phyloP scores from a whole-genome alignment of 2,888 invertebrate species.

The Acanthosoma haemorrhoidale region DNA sequence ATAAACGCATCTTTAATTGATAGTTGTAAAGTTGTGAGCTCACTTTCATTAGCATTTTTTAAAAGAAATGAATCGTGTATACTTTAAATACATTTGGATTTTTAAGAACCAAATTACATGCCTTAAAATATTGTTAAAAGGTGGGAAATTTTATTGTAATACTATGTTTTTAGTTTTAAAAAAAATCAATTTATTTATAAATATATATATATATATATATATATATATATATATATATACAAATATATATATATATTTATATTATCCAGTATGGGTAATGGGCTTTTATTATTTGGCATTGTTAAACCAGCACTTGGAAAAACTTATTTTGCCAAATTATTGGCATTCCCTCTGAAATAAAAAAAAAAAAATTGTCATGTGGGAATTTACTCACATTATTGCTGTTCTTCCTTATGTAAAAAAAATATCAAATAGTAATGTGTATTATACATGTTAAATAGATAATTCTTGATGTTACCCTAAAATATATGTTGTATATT shows the following conservation, averaged over 20 bases:
- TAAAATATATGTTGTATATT: slow-evolving; percentile 19
- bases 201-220: neutral
- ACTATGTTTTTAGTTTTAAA: slow-evolving; percentile 12
- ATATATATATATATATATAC: neutral
- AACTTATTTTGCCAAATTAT: neutral
- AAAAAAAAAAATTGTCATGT: neutral
- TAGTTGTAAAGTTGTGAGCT: slow-evolving; percentile 7
- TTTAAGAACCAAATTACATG: slow-evolving; percentile 25
- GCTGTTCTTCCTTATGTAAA: slow-evolving; percentile 27
- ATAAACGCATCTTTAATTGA: slow-evolving; percentile 11
- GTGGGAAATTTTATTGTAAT: slow-evolving; percentile 13
- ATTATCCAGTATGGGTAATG: neutral
- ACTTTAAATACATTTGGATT: slow-evolving; percentile 11
- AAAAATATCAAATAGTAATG: slow-evolving; percentile 27
- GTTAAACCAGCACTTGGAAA: neutral
- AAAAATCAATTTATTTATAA: too few species aligned
- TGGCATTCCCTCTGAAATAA: slow-evolving; percentile 17
- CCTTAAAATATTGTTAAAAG: slow-evolving; percentile 18
- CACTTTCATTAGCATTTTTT: slow-evolving; percentile 23
- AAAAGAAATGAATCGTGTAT: slow-evolving; percentile 20
- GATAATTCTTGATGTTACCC: slow-evolving; percentile 14
- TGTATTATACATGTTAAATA: slow-evolving; percentile 29
- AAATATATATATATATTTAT: neutral
- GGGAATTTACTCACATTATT: slow-evolving; percentile 9
- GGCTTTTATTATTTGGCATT: neutral